Conservation (phyloP, 2,888 invertebrate species). For the Parnassius glacialis region DNA sequence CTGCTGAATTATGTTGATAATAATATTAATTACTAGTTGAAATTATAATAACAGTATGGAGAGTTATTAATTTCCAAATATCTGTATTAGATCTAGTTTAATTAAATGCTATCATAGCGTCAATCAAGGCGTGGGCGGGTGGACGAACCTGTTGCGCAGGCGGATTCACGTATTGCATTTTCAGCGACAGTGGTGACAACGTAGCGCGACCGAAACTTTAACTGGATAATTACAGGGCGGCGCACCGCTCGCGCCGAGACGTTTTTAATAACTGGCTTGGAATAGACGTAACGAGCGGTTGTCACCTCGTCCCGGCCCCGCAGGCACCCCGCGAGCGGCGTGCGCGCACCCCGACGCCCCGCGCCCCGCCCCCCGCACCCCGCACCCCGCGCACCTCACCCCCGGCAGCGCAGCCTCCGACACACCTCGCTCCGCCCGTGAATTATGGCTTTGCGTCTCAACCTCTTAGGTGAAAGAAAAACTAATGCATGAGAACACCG, state of each 20-base stretch:
- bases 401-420: conserved; percentile 62
- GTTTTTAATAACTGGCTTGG: conserved; percentile 83
- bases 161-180: conserved; percentile 78
- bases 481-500: conserved; percentile 49
- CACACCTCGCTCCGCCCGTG: conserved; percentile 67
- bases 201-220: conserved; percentile 66
- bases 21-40: too few species aligned
- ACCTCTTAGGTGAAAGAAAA: conserved; percentile 47
- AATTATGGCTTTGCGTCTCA: conserved; percentile 66
- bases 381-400: conserved; percentile 25
- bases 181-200: conserved; percentile 73
- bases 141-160: conserved; percentile 77
- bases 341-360: conserved; percentile 45
- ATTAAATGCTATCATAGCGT: conserved; percentile 36
- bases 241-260: conserved; percentile 80
- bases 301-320: conserved; percentile 74
- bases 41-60: too few species aligned
- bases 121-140: conserved; percentile 57
- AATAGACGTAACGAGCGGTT: conserved; percentile 80
- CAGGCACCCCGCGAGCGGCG: conserved; percentile 56
- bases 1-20: too few species aligned
- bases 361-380: conserved; percentile 34
- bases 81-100: background rate
- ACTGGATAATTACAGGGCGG: conserved; percentile 81
- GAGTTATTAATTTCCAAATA: background rate